Percentiles rank a stretch among this genome's conserved stretches.
phyloP scores from a whole-genome alignment of 1,140 invertebrate species.

The Lordiphosa collinella region DNA sequence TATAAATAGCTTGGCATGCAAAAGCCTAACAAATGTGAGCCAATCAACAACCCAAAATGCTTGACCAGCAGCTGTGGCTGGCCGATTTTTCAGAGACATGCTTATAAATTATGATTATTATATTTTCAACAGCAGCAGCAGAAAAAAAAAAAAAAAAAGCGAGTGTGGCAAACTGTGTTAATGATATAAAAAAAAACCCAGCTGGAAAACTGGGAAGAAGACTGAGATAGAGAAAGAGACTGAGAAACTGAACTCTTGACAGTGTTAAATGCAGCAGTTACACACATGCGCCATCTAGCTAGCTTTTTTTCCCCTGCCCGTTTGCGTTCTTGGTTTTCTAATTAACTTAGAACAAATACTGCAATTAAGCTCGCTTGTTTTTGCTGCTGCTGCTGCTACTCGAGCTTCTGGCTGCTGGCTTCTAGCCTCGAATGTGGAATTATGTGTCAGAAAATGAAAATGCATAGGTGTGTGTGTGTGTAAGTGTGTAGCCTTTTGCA shows the following conservation, averaged over 20 bases:
- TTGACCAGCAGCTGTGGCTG: conserved; percentile 23
- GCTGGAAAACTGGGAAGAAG: conserved; percentile 35
- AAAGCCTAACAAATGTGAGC: conserved; percentile 53
- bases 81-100: conserved; percentile 39
- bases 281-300: conserved; percentile 42
- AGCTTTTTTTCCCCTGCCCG: conserved; percentile 7
- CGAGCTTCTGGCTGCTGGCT: conserved; percentile 35
- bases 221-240: conserved; percentile 14
- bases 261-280: conserved; percentile 74
- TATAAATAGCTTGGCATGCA: conserved; percentile 22
- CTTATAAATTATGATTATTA: conserved; percentile 66
- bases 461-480: conserved; percentile 28
- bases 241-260: conserved; percentile 63
- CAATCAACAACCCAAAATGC: conserved; percentile 27
- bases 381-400: conserved; percentile 20
- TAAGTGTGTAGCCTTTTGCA: conserved; percentile 34
- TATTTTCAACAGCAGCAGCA: conserved; percentile 61
- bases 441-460: conserved; percentile 79
- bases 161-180: conserved; percentile 60
- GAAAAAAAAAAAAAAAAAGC: conserved; percentile 29
- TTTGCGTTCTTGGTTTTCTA: conserved; percentile 58
- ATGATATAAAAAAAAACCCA: conserved; percentile 60
- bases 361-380: conserved; percentile 74
- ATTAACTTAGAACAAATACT: conserved; percentile 77
- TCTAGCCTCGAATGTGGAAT: conserved; percentile 69